These are phyloP conservation scores for Cinclus cinclus DNA, from an alignment of 2,113 vertebrate species.

Conservation along the genomic window DNA sequence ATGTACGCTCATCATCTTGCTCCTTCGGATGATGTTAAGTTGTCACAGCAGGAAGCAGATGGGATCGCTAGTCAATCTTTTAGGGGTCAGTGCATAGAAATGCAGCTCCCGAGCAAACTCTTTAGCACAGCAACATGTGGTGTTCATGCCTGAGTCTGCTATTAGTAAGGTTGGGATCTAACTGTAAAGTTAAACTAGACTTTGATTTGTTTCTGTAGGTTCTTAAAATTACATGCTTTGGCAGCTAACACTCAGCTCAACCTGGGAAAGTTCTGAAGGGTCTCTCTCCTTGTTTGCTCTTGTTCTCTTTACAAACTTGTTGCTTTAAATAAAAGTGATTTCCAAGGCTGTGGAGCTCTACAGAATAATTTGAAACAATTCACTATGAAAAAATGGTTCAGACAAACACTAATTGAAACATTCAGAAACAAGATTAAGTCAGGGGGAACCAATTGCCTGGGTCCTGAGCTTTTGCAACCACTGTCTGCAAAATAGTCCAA, in stretches of 20 bases:
- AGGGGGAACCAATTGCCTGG: background rate
- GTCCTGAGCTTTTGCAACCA: background rate
- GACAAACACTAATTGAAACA: background rate
- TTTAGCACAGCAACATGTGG: background rate
- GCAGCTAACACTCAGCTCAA: background rate
- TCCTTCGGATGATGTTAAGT: background rate
- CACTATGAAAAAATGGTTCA: background rate
- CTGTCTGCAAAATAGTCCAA: background rate
- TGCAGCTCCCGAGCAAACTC: background rate
- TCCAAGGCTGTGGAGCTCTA: background rate
- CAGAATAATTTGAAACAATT: background rate
- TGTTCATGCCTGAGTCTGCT: background rate
- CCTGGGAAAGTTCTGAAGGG: background rate
- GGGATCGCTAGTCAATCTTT: background rate
- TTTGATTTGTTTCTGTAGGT: background rate
- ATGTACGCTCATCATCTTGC: background rate
- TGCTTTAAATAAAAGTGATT: background rate
- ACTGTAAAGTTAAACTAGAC: background rate
- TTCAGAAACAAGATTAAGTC: slow-evolving; percentile 8
- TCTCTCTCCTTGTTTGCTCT: background rate
- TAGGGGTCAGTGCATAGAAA: slow-evolving; percentile 8
- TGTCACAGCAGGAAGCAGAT: slow-evolving; percentile 33
- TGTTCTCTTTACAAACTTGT: background rate
- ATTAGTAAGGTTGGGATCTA: background rate
- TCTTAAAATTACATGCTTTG: background rate